These are phyloP conservation scores for Coelopa pilipes DNA, from an alignment of 2,888 invertebrate species.

Conservation along the genomic window DNA sequence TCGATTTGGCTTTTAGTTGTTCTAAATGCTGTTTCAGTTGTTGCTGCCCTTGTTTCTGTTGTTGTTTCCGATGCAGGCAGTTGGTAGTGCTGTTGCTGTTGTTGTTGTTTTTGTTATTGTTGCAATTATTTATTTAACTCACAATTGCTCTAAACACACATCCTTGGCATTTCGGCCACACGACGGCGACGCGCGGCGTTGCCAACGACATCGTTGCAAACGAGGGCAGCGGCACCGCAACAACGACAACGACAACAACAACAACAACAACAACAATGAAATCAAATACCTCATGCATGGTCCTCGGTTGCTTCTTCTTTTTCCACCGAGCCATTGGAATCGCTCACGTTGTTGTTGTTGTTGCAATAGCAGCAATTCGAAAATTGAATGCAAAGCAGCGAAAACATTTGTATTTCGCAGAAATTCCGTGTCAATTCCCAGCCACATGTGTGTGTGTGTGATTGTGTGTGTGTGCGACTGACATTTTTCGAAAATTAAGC, in stretches of 20 bases:
- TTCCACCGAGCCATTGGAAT: neutral
- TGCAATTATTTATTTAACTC: slow-evolving; percentile 7
- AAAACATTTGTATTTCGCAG: neutral
- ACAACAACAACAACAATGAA: too few relatives aligned
- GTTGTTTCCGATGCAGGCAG: neutral
- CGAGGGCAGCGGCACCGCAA: too few relatives aligned
- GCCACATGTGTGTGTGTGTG: too few relatives aligned
- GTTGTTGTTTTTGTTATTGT: neutral
- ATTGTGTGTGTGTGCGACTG: too few relatives aligned
- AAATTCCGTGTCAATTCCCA: too few relatives aligned
- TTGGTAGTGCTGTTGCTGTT: neutral
- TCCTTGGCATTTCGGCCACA: neutral
- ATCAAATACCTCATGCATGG: too few relatives aligned
- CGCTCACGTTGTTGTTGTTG: neutral
- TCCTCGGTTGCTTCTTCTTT: neutral
- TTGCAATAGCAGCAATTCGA: neutral
- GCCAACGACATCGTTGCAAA: neutral
- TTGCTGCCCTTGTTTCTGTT: neutral
- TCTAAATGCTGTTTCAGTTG: too few relatives aligned
- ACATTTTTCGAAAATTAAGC: too few relatives aligned
- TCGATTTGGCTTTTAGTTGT: too few relatives aligned
- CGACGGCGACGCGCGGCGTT: neutral
- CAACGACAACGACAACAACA: too few relatives aligned
- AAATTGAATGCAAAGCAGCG: neutral
- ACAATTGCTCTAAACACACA: slow-evolving; percentile 1